These are phyloP conservation scores for Ambastaia sidthimunki DNA, from an alignment of 2,797 vertebrate species.

Conservation along the genomic window DNA sequence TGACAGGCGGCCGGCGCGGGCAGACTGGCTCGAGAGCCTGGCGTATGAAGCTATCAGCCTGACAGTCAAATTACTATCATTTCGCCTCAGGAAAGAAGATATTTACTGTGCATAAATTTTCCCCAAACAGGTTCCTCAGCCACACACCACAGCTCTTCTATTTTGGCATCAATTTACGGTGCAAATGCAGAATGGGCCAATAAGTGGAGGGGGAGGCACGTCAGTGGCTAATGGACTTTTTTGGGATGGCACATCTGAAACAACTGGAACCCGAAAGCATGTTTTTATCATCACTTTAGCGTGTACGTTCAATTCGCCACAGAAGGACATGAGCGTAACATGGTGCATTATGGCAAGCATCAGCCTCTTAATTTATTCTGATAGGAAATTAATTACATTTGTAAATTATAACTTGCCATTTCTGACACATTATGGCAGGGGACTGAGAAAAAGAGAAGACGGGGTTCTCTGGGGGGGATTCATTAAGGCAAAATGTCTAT, in stretches of 20 bases:
- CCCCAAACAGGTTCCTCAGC: conserved; percentile 37
- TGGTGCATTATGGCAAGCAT: too few relatives aligned
- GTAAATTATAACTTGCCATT: conserved; percentile 46
- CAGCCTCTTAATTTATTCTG: conserved; percentile 54
- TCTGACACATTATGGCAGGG: conserved; percentile 24
- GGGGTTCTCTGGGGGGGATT: conserved; percentile 40
- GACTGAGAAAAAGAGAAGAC: conserved; percentile 14
- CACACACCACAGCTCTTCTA: conserved; percentile 44
- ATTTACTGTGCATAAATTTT: conserved; percentile 64
- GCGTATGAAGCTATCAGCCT: conserved; percentile 59
- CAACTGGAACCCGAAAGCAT: conserved; percentile 3
- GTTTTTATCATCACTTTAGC: conserved; percentile 4
- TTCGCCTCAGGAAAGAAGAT: conserved; percentile 56
- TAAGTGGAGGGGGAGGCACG: conserved; percentile 36
- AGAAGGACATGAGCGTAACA: neutral
- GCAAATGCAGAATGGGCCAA: conserved; percentile 31
- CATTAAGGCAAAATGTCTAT: conserved; percentile 51
- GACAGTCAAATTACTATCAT: conserved; percentile 60
- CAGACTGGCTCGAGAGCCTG: conserved; percentile 59
- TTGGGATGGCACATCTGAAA: neutral
- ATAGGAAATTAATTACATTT: conserved; percentile 59
- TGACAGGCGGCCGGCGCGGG: conserved; percentile 58
- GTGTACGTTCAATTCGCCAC: too few relatives aligned
- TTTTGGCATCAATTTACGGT: conserved; percentile 42
- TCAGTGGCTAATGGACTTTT: conserved; percentile 46